phyloP scores from a whole-genome alignment of 2,113 vertebrate species.

The Aphyosemion australe region DNA sequence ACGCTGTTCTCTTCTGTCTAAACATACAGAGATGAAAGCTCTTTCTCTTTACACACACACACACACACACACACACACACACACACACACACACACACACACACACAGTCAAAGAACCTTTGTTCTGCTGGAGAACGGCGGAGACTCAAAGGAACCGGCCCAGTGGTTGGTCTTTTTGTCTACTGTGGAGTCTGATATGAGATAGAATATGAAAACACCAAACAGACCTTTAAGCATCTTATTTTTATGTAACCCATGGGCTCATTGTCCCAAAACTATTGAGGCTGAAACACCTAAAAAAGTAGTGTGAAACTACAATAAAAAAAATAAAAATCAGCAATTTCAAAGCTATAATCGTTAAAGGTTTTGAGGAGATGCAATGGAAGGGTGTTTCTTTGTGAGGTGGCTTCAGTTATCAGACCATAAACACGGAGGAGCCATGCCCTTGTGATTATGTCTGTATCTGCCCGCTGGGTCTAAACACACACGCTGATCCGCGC shows the following conservation, averaged over 20 bases:
- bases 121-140: slow-evolving; percentile 60
- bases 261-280: no score
- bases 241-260: not conserved
- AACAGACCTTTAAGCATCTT: not conserved
- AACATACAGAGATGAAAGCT: slow-evolving; percentile 74
- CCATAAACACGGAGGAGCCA: slow-evolving; percentile 21
- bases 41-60: slow-evolving; percentile 59
- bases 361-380: not conserved
- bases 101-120: slow-evolving; percentile 63
- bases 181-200: slow-evolving; percentile 45
- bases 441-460: slow-evolving; percentile 24
- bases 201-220: slow-evolving; percentile 36
- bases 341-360: no score
- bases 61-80: slow-evolving; percentile 8
- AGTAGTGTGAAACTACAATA: no score
- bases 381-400: slow-evolving; percentile 11
- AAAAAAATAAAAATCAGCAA: no score
- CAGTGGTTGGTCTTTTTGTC: slow-evolving; percentile 61
- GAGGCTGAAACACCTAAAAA: no score
- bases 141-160: slow-evolving; percentile 57
- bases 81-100: slow-evolving; percentile 31
- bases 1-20: slow-evolving; percentile 63
- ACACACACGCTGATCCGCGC: slow-evolving; percentile 16
- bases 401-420: slow-evolving; percentile 25
- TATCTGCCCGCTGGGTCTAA: slow-evolving; percentile 27